These are phyloP conservation scores for Calyptommatus sinebrachiatus DNA, from an alignment of 2,113 vertebrate genomes.

Conservation along the genomic window DNA sequence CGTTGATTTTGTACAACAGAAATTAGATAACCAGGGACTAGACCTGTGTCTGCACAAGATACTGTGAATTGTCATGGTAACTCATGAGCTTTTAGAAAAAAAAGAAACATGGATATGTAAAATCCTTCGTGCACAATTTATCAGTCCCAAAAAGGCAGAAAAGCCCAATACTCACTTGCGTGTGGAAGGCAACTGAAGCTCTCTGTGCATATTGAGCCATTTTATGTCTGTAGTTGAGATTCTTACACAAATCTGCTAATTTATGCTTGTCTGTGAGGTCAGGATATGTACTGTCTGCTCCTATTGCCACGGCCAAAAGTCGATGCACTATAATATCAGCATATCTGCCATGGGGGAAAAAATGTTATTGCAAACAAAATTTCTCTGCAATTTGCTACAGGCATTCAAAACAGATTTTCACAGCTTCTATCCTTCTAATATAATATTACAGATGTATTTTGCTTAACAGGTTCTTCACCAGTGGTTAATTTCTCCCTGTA, in stretches of 20 bases:
- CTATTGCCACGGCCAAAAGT: conserved; percentile 88
- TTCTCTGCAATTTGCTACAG: background rate
- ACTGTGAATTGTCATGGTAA: too few species aligned
- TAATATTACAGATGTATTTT: background rate
- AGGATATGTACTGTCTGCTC: conserved; percentile 89
- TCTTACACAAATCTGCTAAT: conserved; percentile 86
- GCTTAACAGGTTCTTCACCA: background rate
- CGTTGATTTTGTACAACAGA: too few species aligned
- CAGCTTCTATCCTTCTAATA: background rate
- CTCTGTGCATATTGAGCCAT: conserved; percentile 97
- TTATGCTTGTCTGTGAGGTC: conserved; percentile 94
- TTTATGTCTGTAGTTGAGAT: conserved; percentile 96
- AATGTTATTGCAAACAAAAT: background rate
- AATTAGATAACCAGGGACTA: too few species aligned
- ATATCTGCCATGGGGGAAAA: conserved; percentile 73
- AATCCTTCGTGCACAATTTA: background rate
- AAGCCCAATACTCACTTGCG: conserved; percentile 76
- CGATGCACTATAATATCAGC: conserved; percentile 95
- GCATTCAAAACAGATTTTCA: background rate
- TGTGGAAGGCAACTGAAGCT: conserved; percentile 94
- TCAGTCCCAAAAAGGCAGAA: background rate
- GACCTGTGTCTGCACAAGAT: too few species aligned
- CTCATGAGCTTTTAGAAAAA: too few species aligned
- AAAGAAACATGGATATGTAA: background rate
- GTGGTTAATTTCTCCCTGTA: background rate